Evolutionary conservation across 1,140 invertebrate species (phyloP).

Genomic region (Neotoxoptera formosana): DNA sequence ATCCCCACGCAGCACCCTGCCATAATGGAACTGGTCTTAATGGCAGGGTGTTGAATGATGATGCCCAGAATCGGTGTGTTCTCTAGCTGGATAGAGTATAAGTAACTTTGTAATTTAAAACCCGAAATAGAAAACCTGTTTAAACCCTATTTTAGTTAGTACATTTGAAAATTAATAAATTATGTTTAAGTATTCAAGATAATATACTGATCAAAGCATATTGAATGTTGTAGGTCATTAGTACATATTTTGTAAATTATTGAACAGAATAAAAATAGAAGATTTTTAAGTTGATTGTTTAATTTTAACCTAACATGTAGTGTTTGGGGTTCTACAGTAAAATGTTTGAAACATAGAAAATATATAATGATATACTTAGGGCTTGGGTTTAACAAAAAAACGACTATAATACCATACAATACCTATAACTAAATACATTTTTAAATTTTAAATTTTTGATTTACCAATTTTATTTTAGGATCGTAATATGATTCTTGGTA

Average conservation of each 20-base stretch:
- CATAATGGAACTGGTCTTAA: no score
- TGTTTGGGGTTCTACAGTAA: background rate
- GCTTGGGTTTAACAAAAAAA: background rate
- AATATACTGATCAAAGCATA: background rate
- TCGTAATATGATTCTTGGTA: constrained; percentile 96
- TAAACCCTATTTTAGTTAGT: no score
- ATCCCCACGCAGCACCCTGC: no score
- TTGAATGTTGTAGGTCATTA: background rate
- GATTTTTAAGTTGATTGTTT: background rate
- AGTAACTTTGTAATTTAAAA: no score
- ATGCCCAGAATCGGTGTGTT: no score
- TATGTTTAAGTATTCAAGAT: no score
- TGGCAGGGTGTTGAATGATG: no score
- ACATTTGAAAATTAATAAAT: no score
- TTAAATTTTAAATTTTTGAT: background rate
- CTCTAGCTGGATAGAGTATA: no score
- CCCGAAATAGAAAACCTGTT: no score
- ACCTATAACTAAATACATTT: background rate
- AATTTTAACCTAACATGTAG: background rate
- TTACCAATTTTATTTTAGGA: constrained; percentile 67
- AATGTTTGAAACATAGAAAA: background rate
- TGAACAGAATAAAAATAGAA: background rate
- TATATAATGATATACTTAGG: background rate
- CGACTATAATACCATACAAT: background rate
- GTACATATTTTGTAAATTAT: background rate